A percentile compares a stretch with the other conserved stretches of the same genome.
Evolutionary conservation across 2,797 vertebrate species (phyloP).

Genomic region (Chelon auratus): DNA sequence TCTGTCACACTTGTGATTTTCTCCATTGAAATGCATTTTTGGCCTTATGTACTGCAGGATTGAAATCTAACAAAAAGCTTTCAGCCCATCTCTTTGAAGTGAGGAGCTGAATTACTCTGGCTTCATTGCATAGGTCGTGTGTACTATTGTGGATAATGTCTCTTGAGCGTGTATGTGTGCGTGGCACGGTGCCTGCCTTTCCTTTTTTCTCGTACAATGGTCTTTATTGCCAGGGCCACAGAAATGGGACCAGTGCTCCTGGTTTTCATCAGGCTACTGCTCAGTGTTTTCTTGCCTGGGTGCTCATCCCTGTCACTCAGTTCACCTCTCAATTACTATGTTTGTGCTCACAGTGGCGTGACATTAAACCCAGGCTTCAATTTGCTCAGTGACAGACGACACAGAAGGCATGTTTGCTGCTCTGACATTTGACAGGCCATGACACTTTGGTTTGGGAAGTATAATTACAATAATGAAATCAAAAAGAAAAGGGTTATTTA

Average conservation of each 20-base stretch:
- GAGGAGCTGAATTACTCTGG: conserved; percentile 71
- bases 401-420: conserved; percentile 74
- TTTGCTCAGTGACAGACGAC: conserved; percentile 82
- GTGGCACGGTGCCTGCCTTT: conserved; percentile 52
- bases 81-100: conserved; percentile 80
- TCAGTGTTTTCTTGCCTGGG: conserved; percentile 80
- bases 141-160: conserved; percentile 72
- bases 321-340: conserved; percentile 86
- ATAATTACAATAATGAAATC: conserved; percentile 79
- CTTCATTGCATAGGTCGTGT: conserved; percentile 76
- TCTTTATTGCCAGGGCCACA: conserved; percentile 72
- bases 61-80: conserved; percentile 80
- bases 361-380: conserved; percentile 86
- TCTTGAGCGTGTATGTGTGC: conserved; percentile 40
- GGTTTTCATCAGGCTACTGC: conserved; percentile 76
- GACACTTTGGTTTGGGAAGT: conserved; percentile 61
- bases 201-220: conserved; percentile 73
- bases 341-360: conserved; percentile 83
- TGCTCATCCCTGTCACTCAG: conserved; percentile 84
- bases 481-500: conserved; percentile 68
- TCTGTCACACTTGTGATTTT: conserved; percentile 71
- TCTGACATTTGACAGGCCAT: conserved; percentile 74
- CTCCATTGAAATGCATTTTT: conserved; percentile 75
- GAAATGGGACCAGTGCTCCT: conserved; percentile 66
- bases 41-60: conserved; percentile 70